Base-by-base conservation (phyloP, 1,140 invertebrate genomes). In the Microplitis demolitor region DNA sequence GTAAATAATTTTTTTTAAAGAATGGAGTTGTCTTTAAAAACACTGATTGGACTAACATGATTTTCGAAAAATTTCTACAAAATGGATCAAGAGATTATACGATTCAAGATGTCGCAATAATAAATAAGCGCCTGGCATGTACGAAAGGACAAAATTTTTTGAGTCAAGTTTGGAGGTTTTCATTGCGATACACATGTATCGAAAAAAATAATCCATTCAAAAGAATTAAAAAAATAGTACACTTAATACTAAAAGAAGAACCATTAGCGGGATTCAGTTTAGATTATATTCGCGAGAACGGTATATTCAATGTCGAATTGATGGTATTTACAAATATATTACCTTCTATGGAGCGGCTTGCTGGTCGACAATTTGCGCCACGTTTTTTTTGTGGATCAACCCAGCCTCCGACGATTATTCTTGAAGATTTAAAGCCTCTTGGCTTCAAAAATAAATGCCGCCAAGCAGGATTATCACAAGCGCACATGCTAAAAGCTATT, bases 171-270 rank as follows among this genome's bases (percentile, higher is more conserved):
- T 67, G 50, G 66, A 67, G 50, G 31, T 53, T 67, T 35, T 67
- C 66, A 33, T 54, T 67, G 14, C 31, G 50, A 53, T 67, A 67
- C 33, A 67, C 66, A 1, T 67, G 66, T 31, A 9, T 24, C 13
- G 31, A 53, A 2, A 50, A 67, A 11, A 50, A 33, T 9, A 51
- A 67, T 51, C 13, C 45, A 8, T 24, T n/a, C 31, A 33, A 67
- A 6, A 14, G 45, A 54, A 24, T 67, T 6, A 50, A 53, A 31
- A 67, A 67, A 54, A 50, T 53, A 14, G 14, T 54, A 8, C 66
- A 67, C 34, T 54, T 67, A 31, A 67, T 67, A 53, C 34, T 67
- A 14, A 67, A 67, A 50, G 66, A 67, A 37, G 66, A 67, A 14
- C 66, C 66, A 8, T 34, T 53, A 14, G 50, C 66, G 33, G 66